phyloP scores from a whole-genome alignment of 2,113 vertebrate species.

The Erinaceus europaeus region DNA sequence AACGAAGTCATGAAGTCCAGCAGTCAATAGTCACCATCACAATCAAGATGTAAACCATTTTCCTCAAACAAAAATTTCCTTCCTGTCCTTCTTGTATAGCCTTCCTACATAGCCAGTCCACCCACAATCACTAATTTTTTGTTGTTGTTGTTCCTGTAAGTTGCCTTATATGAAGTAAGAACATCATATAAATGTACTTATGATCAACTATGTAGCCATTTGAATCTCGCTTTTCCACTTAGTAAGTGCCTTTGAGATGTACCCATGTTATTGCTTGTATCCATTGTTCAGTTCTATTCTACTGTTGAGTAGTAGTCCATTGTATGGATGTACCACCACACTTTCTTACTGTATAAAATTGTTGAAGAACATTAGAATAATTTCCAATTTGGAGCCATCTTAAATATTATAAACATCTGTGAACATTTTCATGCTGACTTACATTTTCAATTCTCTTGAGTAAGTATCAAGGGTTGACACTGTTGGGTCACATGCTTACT shows the following conservation, averaged over 20 bases:
- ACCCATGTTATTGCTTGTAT: not conserved
- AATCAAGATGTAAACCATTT: not conserved
- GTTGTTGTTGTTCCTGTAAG: not conserved
- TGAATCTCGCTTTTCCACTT: not conserved
- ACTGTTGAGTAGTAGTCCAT: not conserved
- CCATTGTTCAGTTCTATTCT: not conserved
- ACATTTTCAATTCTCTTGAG: not conserved
- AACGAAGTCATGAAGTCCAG: not conserved
- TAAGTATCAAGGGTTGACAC: not conserved
- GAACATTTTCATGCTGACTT: not conserved
- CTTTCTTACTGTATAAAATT: not conserved
- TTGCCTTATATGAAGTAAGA: conserved; percentile 14
- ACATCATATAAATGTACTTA: not conserved
- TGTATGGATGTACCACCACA: not conserved
- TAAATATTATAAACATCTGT: not conserved
- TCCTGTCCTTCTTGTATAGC: not conserved
- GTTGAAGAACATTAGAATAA: not conserved
- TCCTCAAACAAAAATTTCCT: not conserved
- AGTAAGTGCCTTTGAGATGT: not conserved
- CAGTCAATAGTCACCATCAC: not conserved
- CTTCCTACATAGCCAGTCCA: not conserved
- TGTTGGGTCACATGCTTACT: not conserved
- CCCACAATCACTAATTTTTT: not conserved
- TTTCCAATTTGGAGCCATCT: not conserved
- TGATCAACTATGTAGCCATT: too few species aligned